Evolutionary conservation across 2,888 invertebrate species (phyloP).

Genomic region (Sinopyrophorus schimmeli): DNA sequence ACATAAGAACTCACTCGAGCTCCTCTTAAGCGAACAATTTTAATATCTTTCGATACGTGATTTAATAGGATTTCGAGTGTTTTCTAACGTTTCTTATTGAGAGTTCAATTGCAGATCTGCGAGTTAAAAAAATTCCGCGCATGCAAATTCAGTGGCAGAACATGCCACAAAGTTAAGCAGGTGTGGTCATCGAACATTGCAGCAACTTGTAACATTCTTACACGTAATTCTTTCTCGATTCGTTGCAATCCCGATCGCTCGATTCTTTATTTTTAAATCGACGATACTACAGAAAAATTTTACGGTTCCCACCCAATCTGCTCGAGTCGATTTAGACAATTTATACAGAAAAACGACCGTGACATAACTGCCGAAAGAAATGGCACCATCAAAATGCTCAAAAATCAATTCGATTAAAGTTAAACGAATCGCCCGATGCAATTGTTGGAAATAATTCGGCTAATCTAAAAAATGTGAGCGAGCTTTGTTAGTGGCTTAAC

Average conservation of each 20-base stretch:
- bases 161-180: slow-evolving; percentile 18
- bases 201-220: slow-evolving; percentile 23
- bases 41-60: too few relatives aligned
- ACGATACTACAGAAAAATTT: slow-evolving; percentile 26
- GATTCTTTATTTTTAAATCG: slow-evolving; percentile 27
- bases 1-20: too few relatives aligned
- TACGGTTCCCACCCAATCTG: slow-evolving; percentile 20
- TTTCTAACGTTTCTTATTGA: too few relatives aligned
- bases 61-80: too few relatives aligned
- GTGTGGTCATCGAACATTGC: slow-evolving; percentile 17
- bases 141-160: slow-evolving; percentile 20
- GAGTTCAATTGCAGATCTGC: background rate
- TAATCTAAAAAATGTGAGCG: slow-evolving; percentile 10
- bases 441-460: slow-evolving; percentile 9
- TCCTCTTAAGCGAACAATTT: too few relatives aligned
- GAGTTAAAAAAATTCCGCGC: slow-evolving; percentile 6
- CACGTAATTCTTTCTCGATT: slow-evolving; percentile 23
- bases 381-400: slow-evolving; percentile 1
- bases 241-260: slow-evolving; percentile 16
- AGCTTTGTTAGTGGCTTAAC: slow-evolving; percentile 16
- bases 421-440: slow-evolving; percentile 2
- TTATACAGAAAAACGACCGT: slow-evolving; percentile 21
- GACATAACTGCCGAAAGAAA: slow-evolving; percentile 8
- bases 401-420: too few relatives aligned
- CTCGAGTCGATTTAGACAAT: slow-evolving; percentile 21